Conservation (phyloP, 2,888 invertebrate species). For the Cosmia trapezina region DNA sequence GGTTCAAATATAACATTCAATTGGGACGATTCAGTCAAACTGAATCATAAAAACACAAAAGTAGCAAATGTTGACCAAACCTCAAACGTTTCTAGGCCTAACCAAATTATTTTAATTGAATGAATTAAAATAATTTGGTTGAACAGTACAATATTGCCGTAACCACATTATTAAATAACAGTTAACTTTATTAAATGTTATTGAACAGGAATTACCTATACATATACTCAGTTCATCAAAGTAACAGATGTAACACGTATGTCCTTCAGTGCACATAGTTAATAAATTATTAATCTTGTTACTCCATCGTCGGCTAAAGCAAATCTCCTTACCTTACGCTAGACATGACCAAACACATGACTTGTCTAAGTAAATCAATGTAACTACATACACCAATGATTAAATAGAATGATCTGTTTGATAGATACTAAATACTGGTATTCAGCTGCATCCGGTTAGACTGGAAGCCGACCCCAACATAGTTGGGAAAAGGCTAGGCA, state of each 20-base stretch:
- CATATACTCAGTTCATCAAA: background rate
- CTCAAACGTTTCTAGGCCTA: background rate
- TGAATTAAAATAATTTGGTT: background rate
- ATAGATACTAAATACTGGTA: too few relatives aligned
- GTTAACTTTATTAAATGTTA: too few relatives aligned
- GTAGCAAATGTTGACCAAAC: background rate
- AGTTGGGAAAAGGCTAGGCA: too few relatives aligned
- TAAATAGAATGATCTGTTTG: slow-evolving; percentile 1
- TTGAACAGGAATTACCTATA: too few relatives aligned
- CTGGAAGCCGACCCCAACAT: too few relatives aligned
- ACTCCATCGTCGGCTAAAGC: slow-evolving; percentile 15
- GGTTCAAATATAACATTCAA: background rate
- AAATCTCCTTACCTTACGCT: slow-evolving; percentile 22
- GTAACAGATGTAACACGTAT: background rate
- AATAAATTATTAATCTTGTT: slow-evolving; percentile 14
- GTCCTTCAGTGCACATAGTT: slow-evolving; percentile 9
- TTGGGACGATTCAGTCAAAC: background rate
- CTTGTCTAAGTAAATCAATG: slow-evolving; percentile 21
- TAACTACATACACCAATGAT: background rate
- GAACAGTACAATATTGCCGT: background rate
- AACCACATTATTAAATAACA: background rate
- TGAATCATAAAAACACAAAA: background rate
- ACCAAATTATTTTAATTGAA: too few relatives aligned
- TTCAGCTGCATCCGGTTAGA: too few relatives aligned
- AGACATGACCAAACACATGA: slow-evolving; percentile 3